Evolutionary conservation across 2,113 vertebrate genomes (phyloP), one percentile per base, ranked within the genome.

Genomic region (Stercorarius parasiticus): DNA sequence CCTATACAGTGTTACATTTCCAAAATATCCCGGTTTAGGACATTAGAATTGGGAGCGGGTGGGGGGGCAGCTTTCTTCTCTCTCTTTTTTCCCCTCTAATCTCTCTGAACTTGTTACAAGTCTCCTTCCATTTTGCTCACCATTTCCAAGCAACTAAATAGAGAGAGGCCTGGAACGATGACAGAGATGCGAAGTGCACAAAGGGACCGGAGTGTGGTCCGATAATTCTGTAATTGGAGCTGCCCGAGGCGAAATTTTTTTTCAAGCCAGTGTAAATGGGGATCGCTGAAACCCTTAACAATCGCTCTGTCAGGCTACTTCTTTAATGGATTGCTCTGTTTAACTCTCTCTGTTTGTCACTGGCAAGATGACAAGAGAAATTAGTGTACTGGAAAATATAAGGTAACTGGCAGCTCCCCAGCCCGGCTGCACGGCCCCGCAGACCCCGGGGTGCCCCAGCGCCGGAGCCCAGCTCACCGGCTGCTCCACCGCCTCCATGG

Each of bases 71-170:
- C 45, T 90, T 94, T 88, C 62, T 64, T 74, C 55, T 85, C 40
- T 67, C 32, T 95, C 53, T 94, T 76, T 82, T 78, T 18, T 82
- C 5, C 3, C 65, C 64, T 77, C 88, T 86, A 80, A 91, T 97
- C 98, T 97, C 95, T 95, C 94, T 94, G 94, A 97, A 97, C 90
- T 97, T 94, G 84, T 94, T 96, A 97, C 95, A 97, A 97, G 93
- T 71, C 77, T 96, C 86, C 90, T 97, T 97, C 95, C 96, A 98
- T 97, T 98, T 93, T 95, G 82, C 92, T 97, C 95, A 95, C 96
- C 95, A 96, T 97, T 97, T 95, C 95, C 95, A 97, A 97, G 96
- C 76, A 27, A 98, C 96, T 95, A 96, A 97, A 97, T 88, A 96
- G 95, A 97, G 96, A 69, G 85, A 85, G 89, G 92, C 72, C 29